Base-by-base conservation (phyloP, 1,140 invertebrate genomes). In the Lerema accius region DNA sequence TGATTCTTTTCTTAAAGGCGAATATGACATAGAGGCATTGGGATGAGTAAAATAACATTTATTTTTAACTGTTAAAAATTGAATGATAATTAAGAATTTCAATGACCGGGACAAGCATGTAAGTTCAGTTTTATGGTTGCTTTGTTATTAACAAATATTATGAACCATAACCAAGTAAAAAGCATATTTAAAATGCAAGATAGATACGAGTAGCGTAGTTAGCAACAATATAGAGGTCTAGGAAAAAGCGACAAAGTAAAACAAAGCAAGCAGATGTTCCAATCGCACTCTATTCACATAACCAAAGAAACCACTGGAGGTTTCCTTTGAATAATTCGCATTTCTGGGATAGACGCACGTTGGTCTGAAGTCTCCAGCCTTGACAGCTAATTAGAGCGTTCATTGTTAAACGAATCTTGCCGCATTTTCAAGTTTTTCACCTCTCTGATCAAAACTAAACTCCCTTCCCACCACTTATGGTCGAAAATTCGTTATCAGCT, bases 301-400 rank as follows among this genome's bases (percentile, higher is more conserved):
- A 79, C 69, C 65, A 84, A 88, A 81, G 82, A 86, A 85, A 84
- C 79, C 86, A 74, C 84, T 72, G 76, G 85, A 88, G 84, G 86
- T 78, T 78, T 84, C 84, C 75, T 79, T 82, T 90, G 84, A 90
- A 89, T 90, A 83, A 90, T 90, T 90, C 74, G 71, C 74, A 75
- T 80, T 87, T 85, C 84, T 82, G 82, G 76, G 78, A 83, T 74
- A 82, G 81, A 85, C 79, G 78, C 66, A 75, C 78, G 68, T 71
- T 80, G 76, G 74, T 68, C 69, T 71, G 69, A 70, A 78, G 77
- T 80, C 79, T 85, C 67, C 71, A 84, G 76, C 73, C 79, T 76
- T 89, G 88, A 89, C 88, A 90, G 88, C 84, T 90, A 90, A 90
- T 90, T 90, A 90, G 82, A 67, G 74, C 73, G 72, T 76, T 86